Evolutionary conservation across 2,113 vertebrate species (phyloP), one percentile per base, ranked within the genome.

Genomic region (Seriola quinqueradiata): DNA sequence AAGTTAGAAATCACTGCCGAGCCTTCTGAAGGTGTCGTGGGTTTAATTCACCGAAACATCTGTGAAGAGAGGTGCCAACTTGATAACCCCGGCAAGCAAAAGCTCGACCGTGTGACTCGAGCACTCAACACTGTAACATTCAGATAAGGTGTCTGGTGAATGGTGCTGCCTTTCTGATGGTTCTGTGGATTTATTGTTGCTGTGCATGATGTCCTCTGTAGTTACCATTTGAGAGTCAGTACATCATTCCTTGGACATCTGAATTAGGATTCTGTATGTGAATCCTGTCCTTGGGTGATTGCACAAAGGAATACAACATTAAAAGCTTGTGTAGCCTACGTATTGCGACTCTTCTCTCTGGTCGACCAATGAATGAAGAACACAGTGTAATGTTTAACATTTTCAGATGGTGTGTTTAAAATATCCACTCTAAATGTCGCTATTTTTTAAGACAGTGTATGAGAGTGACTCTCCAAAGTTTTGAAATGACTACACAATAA

Each of bases 1-100:
- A 81, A 44, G 71, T 52, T 52, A 44, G 61, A 75, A 85, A 81
- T 84, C 72, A 46, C 79, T 17, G 59, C 77, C 50, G 79, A 83
- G 72, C 68, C 64, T 73, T 82, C 25, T 60, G 73, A 42, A 71
- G 50, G 73, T 76, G 80, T 81, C 89, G 63, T 68, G 75, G 77
- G 83, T 80, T 76, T 86, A 77, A 91, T 89, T 92, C 79, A 77
- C 66, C 16, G 7, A 65, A 81, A 85, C 77, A 82, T 86, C 83
- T 79, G 80, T 82, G 85, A 81, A 73, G 71, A 69, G 80, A 81
- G 78, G 71, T 67, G 82, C 77, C 89, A 79, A 36, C 55, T 75
- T 77, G 87, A 86, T 89, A 87, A 87, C 81, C 77, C 81, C 34
- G 13, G 75, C 54, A n/a, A 64, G 74, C 70, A 57, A 38, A 59